phyloP scores from a whole-genome alignment of 30 jellyfish, hydroid and myxozoan genomes.

The Cassiopea andromeda region DNA sequence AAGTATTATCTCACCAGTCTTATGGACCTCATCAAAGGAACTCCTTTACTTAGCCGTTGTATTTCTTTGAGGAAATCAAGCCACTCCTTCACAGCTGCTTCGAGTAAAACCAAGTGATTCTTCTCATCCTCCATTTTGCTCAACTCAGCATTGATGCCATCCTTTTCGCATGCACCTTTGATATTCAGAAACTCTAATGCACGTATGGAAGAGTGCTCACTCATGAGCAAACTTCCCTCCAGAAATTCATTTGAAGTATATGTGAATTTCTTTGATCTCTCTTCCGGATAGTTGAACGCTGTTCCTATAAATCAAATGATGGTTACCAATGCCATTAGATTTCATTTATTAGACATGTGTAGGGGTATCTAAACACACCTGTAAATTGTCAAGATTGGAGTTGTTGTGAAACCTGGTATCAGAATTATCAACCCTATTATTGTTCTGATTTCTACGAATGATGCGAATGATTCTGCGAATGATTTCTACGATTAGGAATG shows the following conservation, averaged over 20 bases:
- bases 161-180: conserved; percentile 24
- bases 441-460: too few species aligned
- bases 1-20: conserved; percentile 26
- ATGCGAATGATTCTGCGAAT: too few species aligned
- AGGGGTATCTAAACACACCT: too few species aligned
- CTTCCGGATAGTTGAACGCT: conserved; percentile 40
- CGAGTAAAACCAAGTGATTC: conserved; percentile 51
- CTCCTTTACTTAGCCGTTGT: conserved; percentile 70
- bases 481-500: too few species aligned
- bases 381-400: too few species aligned
- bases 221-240: conserved; percentile 52
- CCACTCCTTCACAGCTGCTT: conserved; percentile 54
- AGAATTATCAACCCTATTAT: too few species aligned
- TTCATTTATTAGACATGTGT: too few species aligned
- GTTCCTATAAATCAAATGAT: conserved; percentile 12
- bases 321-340: too few species aligned
- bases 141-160: conserved; percentile 11
- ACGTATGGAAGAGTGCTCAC: conserved; percentile 35
- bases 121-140: conserved; percentile 54
- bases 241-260: conserved; percentile 26
- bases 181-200: conserved; percentile 46
- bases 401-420: too few species aligned
- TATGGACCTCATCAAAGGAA: conserved; percentile 62
- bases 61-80: conserved; percentile 26
- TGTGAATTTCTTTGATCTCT: conserved; percentile 16